Evolutionary conservation across 2,113 vertebrate genomes (phyloP).

Genomic region (Myiagra hebetior): DNA sequence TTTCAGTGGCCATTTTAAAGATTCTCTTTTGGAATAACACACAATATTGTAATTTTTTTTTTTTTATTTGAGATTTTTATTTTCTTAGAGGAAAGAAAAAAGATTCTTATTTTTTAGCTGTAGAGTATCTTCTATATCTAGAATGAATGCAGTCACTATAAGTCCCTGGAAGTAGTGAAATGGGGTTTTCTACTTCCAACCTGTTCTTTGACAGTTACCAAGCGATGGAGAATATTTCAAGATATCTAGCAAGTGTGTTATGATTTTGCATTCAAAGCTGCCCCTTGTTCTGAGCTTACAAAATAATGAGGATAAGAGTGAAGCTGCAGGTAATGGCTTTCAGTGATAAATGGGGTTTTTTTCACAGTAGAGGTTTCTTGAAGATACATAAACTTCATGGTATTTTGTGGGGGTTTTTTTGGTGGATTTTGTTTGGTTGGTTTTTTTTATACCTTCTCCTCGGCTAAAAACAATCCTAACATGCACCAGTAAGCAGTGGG

Average conservation of each 20-base stretch:
- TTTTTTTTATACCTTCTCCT: no score
- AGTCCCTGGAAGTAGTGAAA: neutral
- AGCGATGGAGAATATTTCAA: neutral
- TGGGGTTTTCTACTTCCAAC: neutral
- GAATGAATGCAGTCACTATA: neutral
- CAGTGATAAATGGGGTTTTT: neutral
- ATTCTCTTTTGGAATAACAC: neutral
- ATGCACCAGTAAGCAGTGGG: neutral
- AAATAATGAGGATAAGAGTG: neutral
- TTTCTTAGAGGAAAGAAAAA: neutral
- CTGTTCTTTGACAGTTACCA: neutral
- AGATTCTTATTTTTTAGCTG: neutral
- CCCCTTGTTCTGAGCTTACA: neutral
- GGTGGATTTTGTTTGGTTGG: rapidly evolving
- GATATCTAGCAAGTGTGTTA: neutral
- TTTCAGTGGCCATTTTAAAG: neutral
- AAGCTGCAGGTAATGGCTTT: neutral
- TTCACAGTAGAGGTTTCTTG: neutral
- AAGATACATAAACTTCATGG: neutral
- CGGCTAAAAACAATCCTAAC: neutral
- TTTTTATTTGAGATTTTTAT: neutral
- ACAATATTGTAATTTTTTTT: neutral
- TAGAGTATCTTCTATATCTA: neutral
- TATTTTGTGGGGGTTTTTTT: neutral
- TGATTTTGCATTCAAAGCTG: neutral